These are phyloP conservation scores for Clitarchus hookeri DNA, from an alignment of 2,888 invertebrate species.

Conservation along the genomic window DNA sequence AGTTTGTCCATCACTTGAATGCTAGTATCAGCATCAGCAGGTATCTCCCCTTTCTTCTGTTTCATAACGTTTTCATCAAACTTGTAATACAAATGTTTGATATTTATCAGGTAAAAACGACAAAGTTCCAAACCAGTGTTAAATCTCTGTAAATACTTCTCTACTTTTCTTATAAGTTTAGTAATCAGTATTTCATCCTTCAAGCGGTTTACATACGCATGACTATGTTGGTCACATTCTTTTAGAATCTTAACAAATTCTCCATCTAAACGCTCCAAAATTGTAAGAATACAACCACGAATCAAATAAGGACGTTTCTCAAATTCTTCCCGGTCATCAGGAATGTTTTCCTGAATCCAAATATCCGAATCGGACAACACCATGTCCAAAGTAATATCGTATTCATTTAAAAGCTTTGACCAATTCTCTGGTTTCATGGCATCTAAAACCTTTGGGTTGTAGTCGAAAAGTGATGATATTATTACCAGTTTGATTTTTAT, in stretches of 20 bases:
- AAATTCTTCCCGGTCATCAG: slow-evolving; percentile 86
- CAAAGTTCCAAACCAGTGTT: slow-evolving; percentile 86
- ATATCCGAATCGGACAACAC: slow-evolving; percentile 76
- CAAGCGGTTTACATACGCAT: slow-evolving; percentile 86
- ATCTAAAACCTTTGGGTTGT: slow-evolving; percentile 96
- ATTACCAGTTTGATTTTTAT: slow-evolving; percentile 93
- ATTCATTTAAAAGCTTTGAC: slow-evolving; percentile 83
- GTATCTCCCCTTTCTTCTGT: slow-evolving; percentile 67
- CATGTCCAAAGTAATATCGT: slow-evolving; percentile 80
- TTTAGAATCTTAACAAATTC: slow-evolving; percentile 97
- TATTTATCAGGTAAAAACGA: slow-evolving; percentile 91
- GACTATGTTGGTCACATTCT: slow-evolving; percentile 96
- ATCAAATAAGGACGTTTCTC: slow-evolving; percentile 72
- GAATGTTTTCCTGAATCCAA: slow-evolving; percentile 78
- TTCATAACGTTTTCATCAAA: slow-evolving; percentile 85
- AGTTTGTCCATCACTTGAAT: slow-evolving; percentile 90
- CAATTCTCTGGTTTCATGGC: slow-evolving; percentile 97
- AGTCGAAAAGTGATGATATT: slow-evolving; percentile 94
- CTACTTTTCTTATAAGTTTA: slow-evolving; percentile 84
- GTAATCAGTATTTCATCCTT: slow-evolving; percentile 93
- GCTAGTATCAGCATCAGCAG: slow-evolving; percentile 68
- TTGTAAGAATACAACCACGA: slow-evolving; percentile 90
- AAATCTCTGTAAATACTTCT: slow-evolving; percentile 73
- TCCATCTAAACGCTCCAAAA: slow-evolving; percentile 93
- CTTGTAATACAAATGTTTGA: slow-evolving; percentile 98